A percentile compares a stretch with the other conserved stretches of the same genome.
Evolutionary conservation across 37 sponge, comb jelly and placozoan species (phyloP).

Genomic region (Axinella damicornis): DNA sequence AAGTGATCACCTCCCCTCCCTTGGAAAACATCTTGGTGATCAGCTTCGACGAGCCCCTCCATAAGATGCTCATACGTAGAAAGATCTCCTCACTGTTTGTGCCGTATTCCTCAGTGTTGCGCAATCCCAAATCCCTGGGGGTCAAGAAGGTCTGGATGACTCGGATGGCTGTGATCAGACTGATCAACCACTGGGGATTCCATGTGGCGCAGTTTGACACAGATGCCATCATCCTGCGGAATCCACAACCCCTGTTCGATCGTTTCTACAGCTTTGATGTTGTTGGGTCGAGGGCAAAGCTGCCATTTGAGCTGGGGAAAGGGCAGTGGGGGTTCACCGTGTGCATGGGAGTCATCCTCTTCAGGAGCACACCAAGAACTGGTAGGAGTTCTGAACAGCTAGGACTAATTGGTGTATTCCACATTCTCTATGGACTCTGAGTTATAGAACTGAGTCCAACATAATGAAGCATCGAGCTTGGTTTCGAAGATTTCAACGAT

Average conservation of each 20-base stretch:
- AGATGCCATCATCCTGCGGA: slow-evolving; percentile 46
- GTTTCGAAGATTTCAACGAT: too few relatives aligned
- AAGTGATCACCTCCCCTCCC: not conserved
- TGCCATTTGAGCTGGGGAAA: slow-evolving; percentile 44
- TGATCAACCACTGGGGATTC: slow-evolving; percentile 47
- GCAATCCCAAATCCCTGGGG: not conserved
- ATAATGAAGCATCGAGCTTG: too few relatives aligned
- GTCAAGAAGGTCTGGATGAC: slow-evolving; percentile 28
- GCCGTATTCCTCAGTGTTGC: not conserved
- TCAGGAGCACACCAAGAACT: slow-evolving; percentile 26
- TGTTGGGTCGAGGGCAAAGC: slow-evolving; percentile 1
- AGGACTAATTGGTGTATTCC: too few relatives aligned
- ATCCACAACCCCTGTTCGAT: slow-evolving; percentile 36
- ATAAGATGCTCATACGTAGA: not conserved
- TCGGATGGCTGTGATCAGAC: slow-evolving; percentile 18
- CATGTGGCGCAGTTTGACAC: slow-evolving; percentile 44
- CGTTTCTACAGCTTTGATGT: slow-evolving; percentile 15
- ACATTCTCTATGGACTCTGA: too few relatives aligned
- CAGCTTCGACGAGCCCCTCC: slow-evolving; percentile 11
- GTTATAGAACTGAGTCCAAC: too few relatives aligned
- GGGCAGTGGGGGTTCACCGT: slow-evolving; percentile 49
- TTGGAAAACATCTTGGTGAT: slow-evolving; percentile 24
- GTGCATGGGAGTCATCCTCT: slow-evolving; percentile 47
- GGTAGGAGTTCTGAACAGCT: slow-evolving; percentile 40
- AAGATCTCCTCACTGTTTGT: slow-evolving; percentile 2